Conservation (phyloP, 2,797 vertebrate genomes). For the Chanos chanos region DNA sequence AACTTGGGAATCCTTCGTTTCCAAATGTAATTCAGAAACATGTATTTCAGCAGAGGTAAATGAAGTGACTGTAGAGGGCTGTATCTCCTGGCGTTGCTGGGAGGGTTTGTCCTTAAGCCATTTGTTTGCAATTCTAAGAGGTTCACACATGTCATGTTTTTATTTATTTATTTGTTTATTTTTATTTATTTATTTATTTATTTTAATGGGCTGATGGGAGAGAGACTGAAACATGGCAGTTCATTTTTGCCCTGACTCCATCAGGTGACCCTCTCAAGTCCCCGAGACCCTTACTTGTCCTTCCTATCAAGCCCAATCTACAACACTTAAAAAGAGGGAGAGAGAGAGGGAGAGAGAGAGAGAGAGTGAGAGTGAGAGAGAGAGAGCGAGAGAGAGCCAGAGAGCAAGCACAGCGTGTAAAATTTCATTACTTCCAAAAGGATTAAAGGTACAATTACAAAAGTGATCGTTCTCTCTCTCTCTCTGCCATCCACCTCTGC, state of each 20-base stretch:
- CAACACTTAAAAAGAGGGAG: slow-evolving; percentile 16
- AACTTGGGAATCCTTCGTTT: too few species aligned
- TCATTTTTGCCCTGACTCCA: slow-evolving; percentile 6
- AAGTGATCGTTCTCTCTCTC: slow-evolving; percentile 38
- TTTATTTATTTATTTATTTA: too few species aligned
- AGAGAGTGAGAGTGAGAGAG: background rate
- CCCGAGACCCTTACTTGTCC: too few species aligned
- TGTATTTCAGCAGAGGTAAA: background rate
- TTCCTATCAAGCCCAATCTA: slow-evolving; percentile 20
- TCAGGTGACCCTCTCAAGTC: slow-evolving; percentile 9
- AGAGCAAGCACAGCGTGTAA: slow-evolving; percentile 19
- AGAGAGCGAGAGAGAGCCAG: too few species aligned
- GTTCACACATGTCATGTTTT: background rate
- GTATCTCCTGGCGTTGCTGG: background rate
- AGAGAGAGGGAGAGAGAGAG: background rate
- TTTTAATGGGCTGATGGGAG: background rate
- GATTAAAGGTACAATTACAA: slow-evolving; percentile 66
- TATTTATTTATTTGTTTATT: background rate
- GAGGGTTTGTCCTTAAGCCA: slow-evolving; percentile 9
- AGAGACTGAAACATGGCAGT: background rate
- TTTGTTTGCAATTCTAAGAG: slow-evolving; percentile 16
- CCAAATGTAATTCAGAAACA: slow-evolving; percentile 12
- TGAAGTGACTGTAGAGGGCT: background rate
- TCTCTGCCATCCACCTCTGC: slow-evolving; percentile 35
- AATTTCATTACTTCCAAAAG: slow-evolving; percentile 54